A percentile compares a stretch with the other conserved stretches of the same genome.
These are phyloP conservation scores for Alaudala cheleensis DNA, from an alignment of 2,113 vertebrate genomes.

Conservation along the genomic window DNA sequence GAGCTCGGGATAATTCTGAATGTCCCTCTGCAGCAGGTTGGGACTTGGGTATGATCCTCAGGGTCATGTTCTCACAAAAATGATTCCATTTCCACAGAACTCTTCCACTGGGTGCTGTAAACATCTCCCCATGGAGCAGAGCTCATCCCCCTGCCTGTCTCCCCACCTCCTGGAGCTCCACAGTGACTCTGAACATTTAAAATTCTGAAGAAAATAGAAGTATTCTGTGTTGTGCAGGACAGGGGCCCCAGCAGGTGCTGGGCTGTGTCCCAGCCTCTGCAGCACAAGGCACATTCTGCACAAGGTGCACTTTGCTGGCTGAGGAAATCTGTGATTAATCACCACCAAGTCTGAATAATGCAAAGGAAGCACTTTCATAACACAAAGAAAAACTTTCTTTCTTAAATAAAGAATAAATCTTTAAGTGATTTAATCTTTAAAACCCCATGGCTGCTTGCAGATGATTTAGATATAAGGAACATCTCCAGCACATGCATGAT, in stretches of 20 bases:
- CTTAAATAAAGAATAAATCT: neutral
- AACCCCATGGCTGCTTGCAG: neutral
- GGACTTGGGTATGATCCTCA: neutral
- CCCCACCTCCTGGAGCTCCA: neutral
- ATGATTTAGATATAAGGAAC: neutral
- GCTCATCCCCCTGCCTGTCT: neutral
- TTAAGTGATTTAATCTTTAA: neutral
- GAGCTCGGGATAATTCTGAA: neutral
- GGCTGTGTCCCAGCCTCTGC: neutral
- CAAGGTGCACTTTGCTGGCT: neutral
- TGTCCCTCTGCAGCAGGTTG: neutral
- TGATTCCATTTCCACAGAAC: neutral
- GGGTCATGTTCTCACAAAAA: neutral
- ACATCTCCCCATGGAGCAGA: neutral
- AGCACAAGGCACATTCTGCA: neutral
- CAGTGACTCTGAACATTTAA: neutral
- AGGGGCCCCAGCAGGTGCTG: neutral
- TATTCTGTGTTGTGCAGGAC: neutral
- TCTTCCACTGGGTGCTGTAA: neutral
- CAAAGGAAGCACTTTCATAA: neutral
- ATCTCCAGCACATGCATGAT: neutral
- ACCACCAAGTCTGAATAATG: neutral
- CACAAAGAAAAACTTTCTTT: neutral
- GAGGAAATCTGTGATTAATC: neutral
- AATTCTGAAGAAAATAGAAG: neutral